Conservation (phyloP, 2,888 invertebrate species). For the Platynereis dumerilii region DNA sequence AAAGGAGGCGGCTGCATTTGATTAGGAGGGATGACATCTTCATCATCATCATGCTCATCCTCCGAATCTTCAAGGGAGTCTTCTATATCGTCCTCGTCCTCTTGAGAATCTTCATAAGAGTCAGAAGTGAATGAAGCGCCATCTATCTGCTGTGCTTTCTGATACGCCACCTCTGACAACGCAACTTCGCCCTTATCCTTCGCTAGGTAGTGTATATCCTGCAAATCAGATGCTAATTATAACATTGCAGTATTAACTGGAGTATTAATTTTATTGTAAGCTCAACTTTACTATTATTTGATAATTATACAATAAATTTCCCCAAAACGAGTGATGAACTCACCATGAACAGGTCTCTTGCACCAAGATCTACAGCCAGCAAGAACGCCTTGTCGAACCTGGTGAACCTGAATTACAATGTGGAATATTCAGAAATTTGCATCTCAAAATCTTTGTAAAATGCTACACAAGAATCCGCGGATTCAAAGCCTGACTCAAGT, state of each 20-base stretch:
- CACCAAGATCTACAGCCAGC: slow-evolving; percentile 82
- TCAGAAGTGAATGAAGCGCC: slow-evolving; percentile 46
- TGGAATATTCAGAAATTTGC: no score
- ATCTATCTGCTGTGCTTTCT: slow-evolving; percentile 57
- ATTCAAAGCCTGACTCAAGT: no score
- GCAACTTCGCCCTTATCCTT: slow-evolving; percentile 58
- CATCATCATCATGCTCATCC: slow-evolving; percentile 10
- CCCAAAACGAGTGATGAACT: no score
- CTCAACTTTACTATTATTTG: neutral
- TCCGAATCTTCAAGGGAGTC: slow-evolving; percentile 9
- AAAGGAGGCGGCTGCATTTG: slow-evolving; percentile 6
- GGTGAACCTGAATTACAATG: slow-evolving; percentile 50
- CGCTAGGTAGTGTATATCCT: slow-evolving; percentile 61
- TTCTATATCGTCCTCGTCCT: neutral
- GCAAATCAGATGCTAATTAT: slow-evolving; percentile 2
- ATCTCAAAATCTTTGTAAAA: neutral
- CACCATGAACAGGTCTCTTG: slow-evolving; percentile 87
- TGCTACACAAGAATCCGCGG: no score
- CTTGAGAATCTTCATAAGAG: neutral
- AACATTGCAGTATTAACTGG: slow-evolving; percentile 4
- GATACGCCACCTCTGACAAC: slow-evolving; percentile 56
- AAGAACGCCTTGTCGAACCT: slow-evolving; percentile 79
- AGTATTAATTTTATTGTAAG: neutral
- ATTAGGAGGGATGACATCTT: slow-evolving; percentile 1
- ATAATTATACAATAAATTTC: neutral